Evolutionary conservation across 2,888 invertebrate genomes (phyloP).

Genomic region (Leptinotarsa peninsularis): DNA sequence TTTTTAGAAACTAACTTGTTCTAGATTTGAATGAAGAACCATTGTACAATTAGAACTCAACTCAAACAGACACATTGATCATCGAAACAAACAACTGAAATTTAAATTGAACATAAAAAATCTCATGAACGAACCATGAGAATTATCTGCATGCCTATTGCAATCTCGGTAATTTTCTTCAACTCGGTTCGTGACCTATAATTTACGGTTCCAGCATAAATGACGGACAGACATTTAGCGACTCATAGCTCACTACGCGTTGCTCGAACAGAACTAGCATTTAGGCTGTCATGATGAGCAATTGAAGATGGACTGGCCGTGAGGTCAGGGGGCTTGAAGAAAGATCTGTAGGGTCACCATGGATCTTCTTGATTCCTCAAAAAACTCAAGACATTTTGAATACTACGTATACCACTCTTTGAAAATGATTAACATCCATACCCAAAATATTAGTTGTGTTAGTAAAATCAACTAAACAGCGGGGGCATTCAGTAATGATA

Average conservation of each 20-base stretch:
- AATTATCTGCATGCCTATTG: constrained; percentile 23
- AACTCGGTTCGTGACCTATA: constrained; percentile 39
- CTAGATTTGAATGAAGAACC: too few species aligned
- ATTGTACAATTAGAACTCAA: too few species aligned
- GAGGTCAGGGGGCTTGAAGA: not conserved
- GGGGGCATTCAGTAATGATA: too few species aligned
- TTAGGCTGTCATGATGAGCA: constrained; percentile 12
- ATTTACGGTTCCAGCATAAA: constrained; percentile 39
- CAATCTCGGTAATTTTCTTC: constrained; percentile 34
- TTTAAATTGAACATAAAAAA: not conserved
- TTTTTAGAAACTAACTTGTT: too few species aligned
- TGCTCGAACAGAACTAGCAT: not conserved
- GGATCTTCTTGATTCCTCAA: too few species aligned
- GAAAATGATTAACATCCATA: too few species aligned
- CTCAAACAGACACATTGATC: too few species aligned
- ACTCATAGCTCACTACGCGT: constrained; percentile 27
- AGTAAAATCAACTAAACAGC: too few species aligned
- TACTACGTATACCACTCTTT: too few species aligned
- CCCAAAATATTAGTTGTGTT: too few species aligned
- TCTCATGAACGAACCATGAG: constrained; percentile 27
- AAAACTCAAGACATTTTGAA: too few species aligned
- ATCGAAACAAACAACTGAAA: not conserved
- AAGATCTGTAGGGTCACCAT: not conserved
- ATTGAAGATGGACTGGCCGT: not conserved
- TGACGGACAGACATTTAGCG: constrained; percentile 32